These are phyloP conservation scores for Trypoxylon attenuatum DNA, from an alignment of 2,888 invertebrate species.

Conservation along the genomic window DNA sequence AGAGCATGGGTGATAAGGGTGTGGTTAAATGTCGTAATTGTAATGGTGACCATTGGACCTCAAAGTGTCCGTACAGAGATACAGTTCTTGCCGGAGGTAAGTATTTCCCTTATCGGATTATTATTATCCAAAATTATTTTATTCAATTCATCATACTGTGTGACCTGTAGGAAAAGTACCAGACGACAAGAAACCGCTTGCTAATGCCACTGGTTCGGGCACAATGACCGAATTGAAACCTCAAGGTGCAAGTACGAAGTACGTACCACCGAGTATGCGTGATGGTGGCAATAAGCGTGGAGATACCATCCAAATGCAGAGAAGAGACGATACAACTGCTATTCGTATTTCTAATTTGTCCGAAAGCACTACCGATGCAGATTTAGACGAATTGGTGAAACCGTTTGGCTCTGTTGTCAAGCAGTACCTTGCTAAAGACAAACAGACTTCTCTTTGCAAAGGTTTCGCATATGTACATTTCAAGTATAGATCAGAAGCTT, in stretches of 20 bases:
- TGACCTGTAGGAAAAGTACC: slow-evolving; percentile 62
- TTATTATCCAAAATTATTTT: neutral
- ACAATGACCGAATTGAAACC: slow-evolving; percentile 68
- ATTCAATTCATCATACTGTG: neutral
- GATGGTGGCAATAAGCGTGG: slow-evolving; percentile 88
- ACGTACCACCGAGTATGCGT: slow-evolving; percentile 91
- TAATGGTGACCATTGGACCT: slow-evolving; percentile 98
- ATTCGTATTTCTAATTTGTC: slow-evolving; percentile 98
- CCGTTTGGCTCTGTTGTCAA: slow-evolving; percentile 95
- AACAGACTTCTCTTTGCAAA: slow-evolving; percentile 89
- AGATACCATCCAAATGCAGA: slow-evolving; percentile 80
- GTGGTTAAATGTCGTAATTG: slow-evolving; percentile 92
- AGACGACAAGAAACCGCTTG: slow-evolving; percentile 72
- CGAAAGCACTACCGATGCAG: slow-evolving; percentile 95
- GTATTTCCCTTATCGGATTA: neutral
- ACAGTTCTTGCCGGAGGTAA: slow-evolving; percentile 82
- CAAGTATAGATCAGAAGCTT: slow-evolving; percentile 92
- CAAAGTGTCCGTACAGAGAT: slow-evolving; percentile 98
- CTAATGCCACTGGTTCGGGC: slow-evolving; percentile 59
- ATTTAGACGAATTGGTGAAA: slow-evolving; percentile 96
- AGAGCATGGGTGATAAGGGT: slow-evolving; percentile 81
- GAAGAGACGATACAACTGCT: slow-evolving; percentile 90
- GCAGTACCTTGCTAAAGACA: slow-evolving; percentile 96
- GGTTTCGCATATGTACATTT: slow-evolving; percentile 99
- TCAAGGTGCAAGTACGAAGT: slow-evolving; percentile 82